Percentiles rank a stretch among this genome's conserved stretches.
phyloP scores from a whole-genome alignment of 2,113 vertebrate species.

The Dolichallabes microphthalmus region DNA sequence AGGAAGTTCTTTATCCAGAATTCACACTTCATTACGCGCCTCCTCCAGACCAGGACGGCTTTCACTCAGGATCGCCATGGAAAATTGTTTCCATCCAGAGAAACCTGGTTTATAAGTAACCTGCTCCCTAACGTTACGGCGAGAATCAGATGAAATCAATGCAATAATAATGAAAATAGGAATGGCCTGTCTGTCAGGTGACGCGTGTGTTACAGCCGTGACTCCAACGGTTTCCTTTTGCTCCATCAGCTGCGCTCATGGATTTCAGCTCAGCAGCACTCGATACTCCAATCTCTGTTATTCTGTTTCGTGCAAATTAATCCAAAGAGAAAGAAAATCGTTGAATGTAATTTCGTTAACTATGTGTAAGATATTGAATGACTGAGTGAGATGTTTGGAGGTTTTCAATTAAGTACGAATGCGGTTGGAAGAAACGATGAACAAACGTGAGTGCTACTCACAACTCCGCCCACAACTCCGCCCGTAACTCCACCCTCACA shows the following conservation, averaged over 20 bases:
- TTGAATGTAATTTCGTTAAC: background rate
- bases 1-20: slow-evolving; percentile 14
- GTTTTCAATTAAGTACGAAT: background rate
- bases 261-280: background rate
- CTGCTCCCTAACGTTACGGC: background rate
- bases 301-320: background rate
- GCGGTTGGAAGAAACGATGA: background rate
- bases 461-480: background rate
- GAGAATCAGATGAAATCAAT: background rate
- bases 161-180: background rate
- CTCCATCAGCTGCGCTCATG: background rate
- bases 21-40: slow-evolving; percentile 13
- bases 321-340: background rate
- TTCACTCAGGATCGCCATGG: slow-evolving; percentile 19
- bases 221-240: background rate
- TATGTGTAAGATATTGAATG: background rate
- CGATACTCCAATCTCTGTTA: background rate
- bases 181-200: background rate
- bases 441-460: background rate
- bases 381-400: background rate
- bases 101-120: background rate
- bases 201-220: background rate
- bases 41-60: slow-evolving; percentile 5
- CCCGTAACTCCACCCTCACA: background rate
- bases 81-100: background rate